Percentiles rank a stretch among this genome's conserved stretches.
phyloP scores from a whole-genome alignment of 2,888 invertebrate genomes.

The Phengaris arion region DNA sequence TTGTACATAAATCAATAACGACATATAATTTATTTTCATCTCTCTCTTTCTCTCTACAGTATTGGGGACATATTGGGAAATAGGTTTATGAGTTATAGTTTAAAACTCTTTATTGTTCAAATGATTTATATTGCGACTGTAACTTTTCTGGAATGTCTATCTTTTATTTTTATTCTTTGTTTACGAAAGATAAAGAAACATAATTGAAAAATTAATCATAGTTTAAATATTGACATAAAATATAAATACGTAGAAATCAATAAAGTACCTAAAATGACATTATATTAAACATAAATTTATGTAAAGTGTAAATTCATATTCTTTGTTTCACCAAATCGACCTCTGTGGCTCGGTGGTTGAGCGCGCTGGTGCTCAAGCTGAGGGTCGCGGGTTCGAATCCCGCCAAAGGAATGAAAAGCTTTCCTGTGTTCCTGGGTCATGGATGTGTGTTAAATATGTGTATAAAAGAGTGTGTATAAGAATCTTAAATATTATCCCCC shows the following conservation, averaged over 20 bases:
- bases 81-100: slow-evolving; percentile 15
- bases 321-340: too few species aligned
- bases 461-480: too few species aligned
- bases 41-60: background rate
- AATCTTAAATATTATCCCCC: too few species aligned
- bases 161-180: background rate
- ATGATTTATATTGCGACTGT: background rate
- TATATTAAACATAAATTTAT: too few species aligned
- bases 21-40: background rate
- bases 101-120: background rate
- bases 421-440: too few species aligned
- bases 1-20: background rate
- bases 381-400: too few species aligned
- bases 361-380: too few species aligned
- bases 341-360: too few species aligned
- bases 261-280: too few species aligned
- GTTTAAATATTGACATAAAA: background rate
- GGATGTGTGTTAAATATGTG: too few species aligned
- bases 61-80: slow-evolving; percentile 7
- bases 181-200: background rate
- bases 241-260: background rate
- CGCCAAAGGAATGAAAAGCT: too few species aligned
- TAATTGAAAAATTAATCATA: background rate
- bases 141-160: background rate
- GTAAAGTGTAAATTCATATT: too few species aligned